phyloP scores from a whole-genome alignment of 2,888 invertebrate genomes.

The Agrochola macilenta region DNA sequence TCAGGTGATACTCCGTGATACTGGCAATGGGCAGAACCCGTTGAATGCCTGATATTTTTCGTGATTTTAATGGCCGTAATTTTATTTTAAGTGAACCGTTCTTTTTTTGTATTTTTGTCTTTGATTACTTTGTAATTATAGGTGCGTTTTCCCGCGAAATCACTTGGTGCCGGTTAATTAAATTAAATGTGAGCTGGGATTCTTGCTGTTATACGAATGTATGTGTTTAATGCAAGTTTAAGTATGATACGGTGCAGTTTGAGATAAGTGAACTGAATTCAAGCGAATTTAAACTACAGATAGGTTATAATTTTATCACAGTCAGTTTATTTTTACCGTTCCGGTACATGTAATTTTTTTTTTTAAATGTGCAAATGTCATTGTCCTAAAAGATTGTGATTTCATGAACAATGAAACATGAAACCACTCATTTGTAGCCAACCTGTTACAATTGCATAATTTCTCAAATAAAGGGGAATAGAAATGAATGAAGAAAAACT shows the following conservation, averaged over 20 bases:
- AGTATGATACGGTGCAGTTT: slow-evolving; percentile 17
- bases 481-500: too few species aligned
- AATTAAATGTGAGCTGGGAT: slow-evolving; percentile 42
- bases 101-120: slow-evolving; percentile 37
- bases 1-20: slow-evolving; percentile 59
- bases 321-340: too few species aligned
- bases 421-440: neutral
- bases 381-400: neutral
- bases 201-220: slow-evolving; percentile 11
- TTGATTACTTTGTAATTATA: slow-evolving; percentile 55
- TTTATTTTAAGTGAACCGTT: slow-evolving; percentile 52
- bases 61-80: slow-evolving; percentile 56
- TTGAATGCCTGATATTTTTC: slow-evolving; percentile 58
- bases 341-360: neutral
- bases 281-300: neutral
- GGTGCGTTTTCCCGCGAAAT: slow-evolving; percentile 44
- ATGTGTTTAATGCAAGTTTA: slow-evolving; percentile 3
- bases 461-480: neutral
- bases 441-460: neutral
- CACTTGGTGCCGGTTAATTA: slow-evolving; percentile 44
- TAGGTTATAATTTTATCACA: neutral
- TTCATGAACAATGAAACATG: neutral
- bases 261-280: neutral
- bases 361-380: too few species aligned
- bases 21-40: slow-evolving; percentile 52